Evolutionary conservation across 2,797 vertebrate species (phyloP), one percentile per base, ranked within the genome.

Genomic region (Eulemur mongoz): DNA sequence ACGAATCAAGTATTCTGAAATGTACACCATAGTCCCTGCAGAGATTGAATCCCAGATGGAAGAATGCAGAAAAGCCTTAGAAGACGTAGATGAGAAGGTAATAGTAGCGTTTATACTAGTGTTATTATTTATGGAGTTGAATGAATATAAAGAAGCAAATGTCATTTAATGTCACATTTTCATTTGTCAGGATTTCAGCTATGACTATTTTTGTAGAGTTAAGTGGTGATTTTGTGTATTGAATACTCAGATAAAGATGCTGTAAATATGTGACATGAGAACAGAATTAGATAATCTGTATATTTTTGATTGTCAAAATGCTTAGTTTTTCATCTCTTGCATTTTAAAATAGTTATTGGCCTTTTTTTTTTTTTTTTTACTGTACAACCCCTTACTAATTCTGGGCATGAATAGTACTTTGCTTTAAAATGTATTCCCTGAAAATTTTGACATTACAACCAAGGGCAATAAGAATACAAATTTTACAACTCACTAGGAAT

Each of bases 51-150:
- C 96, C 0, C 98, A 98, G 65, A 38, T 99, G 93, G 98, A 99
- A 97, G 99, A 99, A 75, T 99, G 99, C 98, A 99, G 98, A 22
- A 98, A 98, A 67, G 98, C 98, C 0, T 93, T 99, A 93, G 98
- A 99, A 91, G 98, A 99, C 73, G 82, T 99, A 1, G 99, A 99
- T 91, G 98, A 98, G 10, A 99, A 99, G 99, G 99, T 99, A 99
- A 97, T 18, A 73, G n/a, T 61, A 17, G 4, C 32, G 8, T 72
- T 48, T 72, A 10, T 89, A 12, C 18, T 12, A 4, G 43, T 95
- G 52, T 91, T 35, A 2, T 70, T 93, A 38, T 90, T 79, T 85
- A 32, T 67, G 59, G 65, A n/a, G 57, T 43, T 69, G 79, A 85
- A n/a, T 69, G 88, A 73, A 11, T 43, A 43, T 48, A 70, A 79